Evolutionary conservation across 1,140 invertebrate genomes (phyloP).

Genomic region (Bombus terrestris): DNA sequence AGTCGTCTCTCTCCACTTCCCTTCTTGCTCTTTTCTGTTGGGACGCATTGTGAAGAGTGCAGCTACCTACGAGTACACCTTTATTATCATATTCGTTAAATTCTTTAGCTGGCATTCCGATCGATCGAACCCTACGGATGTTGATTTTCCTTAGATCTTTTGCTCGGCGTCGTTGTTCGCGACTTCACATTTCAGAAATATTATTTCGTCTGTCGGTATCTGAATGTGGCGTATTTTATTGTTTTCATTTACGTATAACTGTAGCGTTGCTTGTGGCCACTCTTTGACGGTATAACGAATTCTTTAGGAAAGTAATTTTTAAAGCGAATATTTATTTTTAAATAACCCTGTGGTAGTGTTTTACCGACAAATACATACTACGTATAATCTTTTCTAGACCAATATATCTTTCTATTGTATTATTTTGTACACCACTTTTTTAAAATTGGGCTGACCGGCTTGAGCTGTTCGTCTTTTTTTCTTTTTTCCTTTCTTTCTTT

Average conservation of each 20-base stretch:
- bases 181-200: neutral
- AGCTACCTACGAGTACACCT: neutral
- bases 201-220: neutral
- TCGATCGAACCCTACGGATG: neutral
- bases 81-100: slow-evolving; percentile 32
- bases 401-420: no score
- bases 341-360: no score
- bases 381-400: no score
- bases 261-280: neutral
- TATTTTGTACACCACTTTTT: no score
- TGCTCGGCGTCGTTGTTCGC: no score
- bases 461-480: no score
- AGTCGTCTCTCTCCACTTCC: neutral
- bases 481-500: rapidly evolving
- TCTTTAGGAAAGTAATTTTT: no score
- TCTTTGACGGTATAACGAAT: neutral
- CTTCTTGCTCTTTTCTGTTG: slow-evolving; percentile 5
- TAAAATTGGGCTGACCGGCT: no score
- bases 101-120: neutral
- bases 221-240: neutral
- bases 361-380: no score
- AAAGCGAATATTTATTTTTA: no score
- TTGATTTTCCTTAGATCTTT: neutral
- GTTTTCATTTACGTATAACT: neutral
- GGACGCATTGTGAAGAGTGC: neutral